phyloP scores from a whole-genome alignment of 2,113 vertebrate genomes.

The Ammodytes marinus region DNA sequence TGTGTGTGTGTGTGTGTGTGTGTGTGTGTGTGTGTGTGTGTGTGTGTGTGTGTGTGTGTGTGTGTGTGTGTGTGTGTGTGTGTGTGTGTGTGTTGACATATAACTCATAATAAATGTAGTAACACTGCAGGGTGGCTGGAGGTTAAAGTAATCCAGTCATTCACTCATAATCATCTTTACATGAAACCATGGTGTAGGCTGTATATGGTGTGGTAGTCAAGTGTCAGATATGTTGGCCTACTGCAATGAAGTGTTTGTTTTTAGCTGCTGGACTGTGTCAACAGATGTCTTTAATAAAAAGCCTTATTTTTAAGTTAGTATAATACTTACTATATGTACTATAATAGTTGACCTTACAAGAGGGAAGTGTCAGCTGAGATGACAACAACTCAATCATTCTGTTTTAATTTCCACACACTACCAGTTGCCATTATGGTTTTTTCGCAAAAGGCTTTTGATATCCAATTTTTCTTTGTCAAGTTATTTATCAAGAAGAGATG shows the following conservation, averaged over 20 bases:
- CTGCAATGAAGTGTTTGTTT: neutral
- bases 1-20: neutral
- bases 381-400: neutral
- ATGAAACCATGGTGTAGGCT: neutral
- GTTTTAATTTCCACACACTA: neutral
- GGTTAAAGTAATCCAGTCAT: neutral
- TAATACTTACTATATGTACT: neutral
- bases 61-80: neutral
- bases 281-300: neutral
- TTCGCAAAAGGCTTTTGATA: neutral
- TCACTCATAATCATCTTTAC: neutral
- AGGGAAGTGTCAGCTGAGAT: neutral
- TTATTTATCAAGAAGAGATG: neutral
- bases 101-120: slow-evolving; percentile 17
- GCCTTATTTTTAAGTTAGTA: no score
- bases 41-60: slow-evolving; percentile 2
- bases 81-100: slow-evolving; percentile 34
- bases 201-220: neutral
- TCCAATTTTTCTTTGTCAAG: neutral
- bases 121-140: neutral
- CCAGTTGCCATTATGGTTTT: neutral
- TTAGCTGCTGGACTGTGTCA: no score
- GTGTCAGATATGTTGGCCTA: neutral
- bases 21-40: neutral
- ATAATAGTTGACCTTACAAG: neutral